Evolutionary conservation across 2,113 vertebrate genomes (phyloP).

Genomic region (Sapajus apella): DNA sequence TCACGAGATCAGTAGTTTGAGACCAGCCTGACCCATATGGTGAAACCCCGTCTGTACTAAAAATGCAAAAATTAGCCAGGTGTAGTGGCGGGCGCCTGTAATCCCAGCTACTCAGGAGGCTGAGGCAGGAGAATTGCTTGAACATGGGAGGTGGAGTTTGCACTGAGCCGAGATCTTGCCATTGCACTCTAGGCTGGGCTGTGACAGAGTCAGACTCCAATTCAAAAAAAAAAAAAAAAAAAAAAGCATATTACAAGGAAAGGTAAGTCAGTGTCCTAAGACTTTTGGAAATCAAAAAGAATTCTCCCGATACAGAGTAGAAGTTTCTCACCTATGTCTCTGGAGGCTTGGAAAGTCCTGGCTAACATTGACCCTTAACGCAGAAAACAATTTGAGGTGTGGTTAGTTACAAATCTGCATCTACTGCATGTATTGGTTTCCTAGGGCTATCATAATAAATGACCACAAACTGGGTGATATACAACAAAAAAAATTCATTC

Average conservation of each 20-base stretch:
- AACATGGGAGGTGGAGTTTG: too few relatives aligned
- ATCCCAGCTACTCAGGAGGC: too few relatives aligned
- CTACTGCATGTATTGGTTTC: not conserved
- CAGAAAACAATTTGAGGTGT: not conserved
- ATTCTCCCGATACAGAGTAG: not conserved
- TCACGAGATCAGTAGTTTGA: too few relatives aligned
- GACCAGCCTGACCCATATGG: too few relatives aligned
- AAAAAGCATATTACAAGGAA: not conserved
- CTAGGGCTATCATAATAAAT: not conserved
- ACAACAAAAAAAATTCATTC: not conserved
- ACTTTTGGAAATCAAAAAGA: constrained; percentile 8
- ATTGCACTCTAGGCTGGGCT: too few relatives aligned
- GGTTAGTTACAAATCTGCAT: not conserved
- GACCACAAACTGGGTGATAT: not conserved
- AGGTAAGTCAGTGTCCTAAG: not conserved
- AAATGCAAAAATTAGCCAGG: too few relatives aligned
- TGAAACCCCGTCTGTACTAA: too few relatives aligned
- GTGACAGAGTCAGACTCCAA: too few relatives aligned
- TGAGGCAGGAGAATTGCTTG: too few relatives aligned
- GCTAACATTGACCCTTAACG: not conserved
- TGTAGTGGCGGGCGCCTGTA: too few relatives aligned
- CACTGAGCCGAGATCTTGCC: too few relatives aligned
- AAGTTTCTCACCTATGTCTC: not conserved
- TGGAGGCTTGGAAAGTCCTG: not conserved
- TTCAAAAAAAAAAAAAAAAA: too few relatives aligned